Conservation (phyloP, 2,888 invertebrate species). For the Drosophila pseudotakahashii region DNA sequence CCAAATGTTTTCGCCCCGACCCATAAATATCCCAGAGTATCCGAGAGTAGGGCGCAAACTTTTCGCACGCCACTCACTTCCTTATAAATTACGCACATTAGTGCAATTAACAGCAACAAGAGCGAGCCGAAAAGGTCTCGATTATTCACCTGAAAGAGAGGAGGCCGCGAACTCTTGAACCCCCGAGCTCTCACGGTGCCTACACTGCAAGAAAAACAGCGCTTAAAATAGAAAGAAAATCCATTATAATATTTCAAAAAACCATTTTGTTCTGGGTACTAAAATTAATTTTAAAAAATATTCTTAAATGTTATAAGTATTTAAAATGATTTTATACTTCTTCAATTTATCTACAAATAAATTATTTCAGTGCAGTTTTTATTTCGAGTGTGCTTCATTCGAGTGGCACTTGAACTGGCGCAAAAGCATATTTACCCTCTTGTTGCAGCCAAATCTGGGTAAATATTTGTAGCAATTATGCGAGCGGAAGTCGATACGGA, state of each 20-base stretch:
- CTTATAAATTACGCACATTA: slow-evolving; percentile 76
- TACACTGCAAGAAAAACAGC: slow-evolving; percentile 3
- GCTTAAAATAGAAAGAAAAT: neutral
- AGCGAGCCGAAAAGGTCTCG: slow-evolving; percentile 41
- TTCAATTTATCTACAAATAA: no score
- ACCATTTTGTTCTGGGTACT: no score
- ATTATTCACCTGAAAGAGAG: slow-evolving; percentile 72
- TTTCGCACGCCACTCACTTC: slow-evolving; percentile 48
- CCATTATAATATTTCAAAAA: neutral
- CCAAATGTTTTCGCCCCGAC: slow-evolving; percentile 46
- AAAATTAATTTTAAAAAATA: no score
- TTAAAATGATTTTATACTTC: no score
- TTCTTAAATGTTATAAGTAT: no score
- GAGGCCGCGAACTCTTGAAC: slow-evolving; percentile 22
- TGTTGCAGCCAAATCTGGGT: slow-evolving; percentile 55
- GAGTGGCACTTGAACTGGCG: slow-evolving; percentile 64
- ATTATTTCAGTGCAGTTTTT: neutral
- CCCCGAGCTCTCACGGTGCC: slow-evolving; percentile 15
- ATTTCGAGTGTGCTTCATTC: slow-evolving; percentile 40
- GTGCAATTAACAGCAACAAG: slow-evolving; percentile 67
- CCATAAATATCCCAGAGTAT: slow-evolving; percentile 52
- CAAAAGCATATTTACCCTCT: slow-evolving; percentile 68
- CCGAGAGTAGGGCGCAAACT: slow-evolving; percentile 51
- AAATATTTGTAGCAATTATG: slow-evolving; percentile 71
- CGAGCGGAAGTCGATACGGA: slow-evolving; percentile 70